These are phyloP conservation scores for Bibio marci DNA, from an alignment of 2,888 invertebrate genomes.

Conservation along the genomic window DNA sequence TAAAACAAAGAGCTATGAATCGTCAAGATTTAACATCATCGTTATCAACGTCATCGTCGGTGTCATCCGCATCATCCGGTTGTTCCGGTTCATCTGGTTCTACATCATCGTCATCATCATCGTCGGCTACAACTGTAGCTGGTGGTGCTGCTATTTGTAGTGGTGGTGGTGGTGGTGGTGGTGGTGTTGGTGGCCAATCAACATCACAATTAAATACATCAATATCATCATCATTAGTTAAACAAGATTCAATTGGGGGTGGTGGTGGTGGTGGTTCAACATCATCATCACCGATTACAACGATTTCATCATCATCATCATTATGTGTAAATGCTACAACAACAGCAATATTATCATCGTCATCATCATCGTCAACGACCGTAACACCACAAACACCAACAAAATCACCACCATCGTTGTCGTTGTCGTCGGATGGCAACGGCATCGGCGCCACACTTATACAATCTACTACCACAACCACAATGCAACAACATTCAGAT, in stretches of 20 bases:
- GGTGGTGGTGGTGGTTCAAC: slow-evolving; percentile 3
- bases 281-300: background rate
- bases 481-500: too few species aligned
- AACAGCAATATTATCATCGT: background rate
- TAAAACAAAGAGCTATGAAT: slow-evolving; percentile 61
- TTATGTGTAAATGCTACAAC: too few species aligned
- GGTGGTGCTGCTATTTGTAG: slow-evolving; percentile 20
- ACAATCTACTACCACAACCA: too few species aligned
- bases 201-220: too few species aligned
- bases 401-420: slow-evolving; percentile 12
- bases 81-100: slow-evolving; percentile 28
- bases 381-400: slow-evolving; percentile 18
- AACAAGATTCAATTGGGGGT: too few species aligned
- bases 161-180: slow-evolving; percentile 1
- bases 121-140: slow-evolving; percentile 13
- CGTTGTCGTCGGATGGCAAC: too few species aligned
- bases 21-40: slow-evolving; percentile 30
- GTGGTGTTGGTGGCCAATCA: slow-evolving; percentile 1
- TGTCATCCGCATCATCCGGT: slow-evolving; percentile 29
- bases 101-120: slow-evolving; percentile 9
- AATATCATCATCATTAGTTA: background rate
- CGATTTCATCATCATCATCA: background rate
- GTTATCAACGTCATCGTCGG: slow-evolving; percentile 21
- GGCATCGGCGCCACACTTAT: too few species aligned
- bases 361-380: slow-evolving; percentile 3